Conservation (phyloP, 1,140 invertebrate genomes). For the Halyomorpha halys region DNA sequence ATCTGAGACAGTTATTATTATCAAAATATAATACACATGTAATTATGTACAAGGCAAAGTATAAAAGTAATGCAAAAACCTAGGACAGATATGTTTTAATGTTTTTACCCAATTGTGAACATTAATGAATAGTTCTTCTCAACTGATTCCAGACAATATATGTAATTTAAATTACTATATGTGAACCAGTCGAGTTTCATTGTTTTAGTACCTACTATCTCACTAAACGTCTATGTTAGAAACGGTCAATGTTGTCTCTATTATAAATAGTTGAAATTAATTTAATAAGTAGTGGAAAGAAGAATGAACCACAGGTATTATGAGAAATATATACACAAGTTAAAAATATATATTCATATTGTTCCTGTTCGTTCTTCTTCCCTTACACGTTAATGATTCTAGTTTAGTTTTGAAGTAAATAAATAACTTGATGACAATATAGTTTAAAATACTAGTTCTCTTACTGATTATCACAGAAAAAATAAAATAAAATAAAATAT, state of each 20-base stretch:
- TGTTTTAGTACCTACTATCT: not conserved
- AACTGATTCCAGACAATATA: no score
- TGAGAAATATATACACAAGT: no score
- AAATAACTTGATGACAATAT: no score
- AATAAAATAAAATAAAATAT: not conserved
- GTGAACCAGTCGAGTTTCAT: no score
- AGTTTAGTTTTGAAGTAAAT: no score
- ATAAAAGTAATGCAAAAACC: slow-evolving; percentile 18
- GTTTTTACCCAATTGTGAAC: slow-evolving; percentile 5
- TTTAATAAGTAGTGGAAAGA: not conserved
- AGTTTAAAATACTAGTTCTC: no score
- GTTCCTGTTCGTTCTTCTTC: no score
- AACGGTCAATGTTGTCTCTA: slow-evolving; percentile 11
- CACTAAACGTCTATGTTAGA: slow-evolving; percentile 16
- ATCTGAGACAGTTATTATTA: slow-evolving; percentile 15
- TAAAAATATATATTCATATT: no score
- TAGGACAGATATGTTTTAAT: slow-evolving; percentile 25
- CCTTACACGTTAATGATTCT: no score
- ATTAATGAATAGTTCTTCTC: no score
- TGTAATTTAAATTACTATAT: no score
- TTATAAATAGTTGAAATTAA: not conserved
- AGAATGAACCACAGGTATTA: no score
- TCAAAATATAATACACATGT: slow-evolving; percentile 20
- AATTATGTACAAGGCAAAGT: slow-evolving; percentile 13
- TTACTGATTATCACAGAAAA: not conserved